These are phyloP conservation scores for Yoshiicerus persimilis DNA, from an alignment of 1,140 invertebrate genomes.

Conservation along the genomic window DNA sequence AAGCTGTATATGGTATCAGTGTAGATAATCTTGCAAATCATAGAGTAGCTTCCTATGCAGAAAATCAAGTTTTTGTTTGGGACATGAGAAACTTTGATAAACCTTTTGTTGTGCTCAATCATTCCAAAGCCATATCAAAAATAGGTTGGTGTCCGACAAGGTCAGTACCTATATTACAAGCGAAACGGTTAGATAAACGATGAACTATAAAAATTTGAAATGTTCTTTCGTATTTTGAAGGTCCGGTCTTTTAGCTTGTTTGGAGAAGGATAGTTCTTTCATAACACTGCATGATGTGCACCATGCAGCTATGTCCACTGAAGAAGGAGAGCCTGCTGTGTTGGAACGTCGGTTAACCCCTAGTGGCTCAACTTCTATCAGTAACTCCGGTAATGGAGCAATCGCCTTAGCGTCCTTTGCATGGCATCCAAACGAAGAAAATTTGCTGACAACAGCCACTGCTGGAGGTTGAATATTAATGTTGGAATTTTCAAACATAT, in stretches of 20 bases:
- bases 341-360: constrained; percentile 66
- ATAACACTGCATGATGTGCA: constrained; percentile 80
- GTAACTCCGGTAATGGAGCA: background rate
- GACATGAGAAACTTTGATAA: constrained; percentile 84
- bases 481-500: no score
- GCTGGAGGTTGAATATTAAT: constrained; percentile 64
- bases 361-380: constrained; percentile 46
- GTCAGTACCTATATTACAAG: constrained; percentile 58
- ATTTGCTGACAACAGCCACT: constrained; percentile 70
- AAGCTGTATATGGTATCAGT: constrained; percentile 77
- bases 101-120: constrained; percentile 72
- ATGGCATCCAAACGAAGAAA: constrained; percentile 79
- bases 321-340: constrained; percentile 73
- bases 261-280: constrained; percentile 68
- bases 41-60: constrained; percentile 78
- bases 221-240: constrained; percentile 55
- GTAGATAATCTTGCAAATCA: constrained; percentile 75
- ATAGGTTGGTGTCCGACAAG: constrained; percentile 73
- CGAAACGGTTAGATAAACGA: no score
- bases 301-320: constrained; percentile 65
- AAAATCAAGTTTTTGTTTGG: constrained; percentile 81
- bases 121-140: constrained; percentile 70
- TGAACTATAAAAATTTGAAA: no score
- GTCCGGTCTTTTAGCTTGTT: constrained; percentile 70
- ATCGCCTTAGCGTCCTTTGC: constrained; percentile 67